phyloP scores from a whole-genome alignment of 2,797 vertebrate species.

The Anabacerthia variegaticeps region DNA sequence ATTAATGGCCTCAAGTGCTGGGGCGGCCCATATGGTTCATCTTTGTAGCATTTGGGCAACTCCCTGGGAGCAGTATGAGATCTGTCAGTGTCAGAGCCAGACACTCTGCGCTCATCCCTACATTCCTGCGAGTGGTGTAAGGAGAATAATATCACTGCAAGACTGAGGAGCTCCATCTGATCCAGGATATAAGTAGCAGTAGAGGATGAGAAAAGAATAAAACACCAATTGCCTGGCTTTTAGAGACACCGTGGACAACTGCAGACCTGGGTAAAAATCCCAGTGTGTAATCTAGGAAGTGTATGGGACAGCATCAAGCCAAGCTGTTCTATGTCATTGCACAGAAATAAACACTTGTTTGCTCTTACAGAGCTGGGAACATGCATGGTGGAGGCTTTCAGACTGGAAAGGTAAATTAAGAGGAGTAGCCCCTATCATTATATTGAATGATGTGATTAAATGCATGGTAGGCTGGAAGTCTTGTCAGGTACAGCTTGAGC shows the following conservation, averaged over 20 bases:
- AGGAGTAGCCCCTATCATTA: neutral
- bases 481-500: neutral
- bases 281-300: neutral
- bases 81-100: slow-evolving; percentile 75
- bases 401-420: neutral
- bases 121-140: neutral
- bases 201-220: neutral
- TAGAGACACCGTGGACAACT: neutral
- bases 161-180: neutral
- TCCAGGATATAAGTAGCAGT: neutral
- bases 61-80: slow-evolving; percentile 72
- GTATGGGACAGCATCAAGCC: neutral
- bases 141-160: neutral
- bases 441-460: neutral
- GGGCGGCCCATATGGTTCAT: slow-evolving; percentile 78
- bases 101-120: neutral
- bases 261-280: neutral
- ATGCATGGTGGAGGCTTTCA: neutral
- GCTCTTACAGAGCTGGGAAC: neutral
- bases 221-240: neutral
- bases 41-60: slow-evolving; percentile 80
- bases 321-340: neutral
- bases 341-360: neutral
- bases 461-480: neutral
- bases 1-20: slow-evolving; percentile 73